Conservation (phyloP, 2,888 invertebrate genomes). For the Sesia apiformis region DNA sequence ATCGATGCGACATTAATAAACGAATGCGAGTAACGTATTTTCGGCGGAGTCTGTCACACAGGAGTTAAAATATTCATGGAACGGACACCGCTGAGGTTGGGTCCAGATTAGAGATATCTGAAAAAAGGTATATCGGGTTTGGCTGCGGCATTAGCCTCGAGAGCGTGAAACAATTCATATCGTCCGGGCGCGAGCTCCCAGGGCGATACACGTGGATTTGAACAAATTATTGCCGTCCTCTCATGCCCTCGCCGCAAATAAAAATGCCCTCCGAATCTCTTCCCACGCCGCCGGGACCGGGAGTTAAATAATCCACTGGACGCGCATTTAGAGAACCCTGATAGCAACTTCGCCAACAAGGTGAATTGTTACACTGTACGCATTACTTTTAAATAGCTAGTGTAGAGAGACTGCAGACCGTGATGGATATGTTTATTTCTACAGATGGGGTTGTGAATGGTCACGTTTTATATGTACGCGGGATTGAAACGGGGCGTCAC, state of each 20-base stretch:
- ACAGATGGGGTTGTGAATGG: constrained; percentile 39
- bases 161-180: constrained; percentile 41
- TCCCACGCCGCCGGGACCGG: constrained; percentile 9
- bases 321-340: constrained; percentile 32
- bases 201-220: constrained; percentile 11
- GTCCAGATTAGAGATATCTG: constrained; percentile 47
- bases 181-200: constrained; percentile 1
- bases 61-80: constrained; percentile 64
- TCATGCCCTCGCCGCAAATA: constrained; percentile 26
- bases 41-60: constrained; percentile 39
- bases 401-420: constrained; percentile 10
- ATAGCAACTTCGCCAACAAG: constrained; percentile 23
- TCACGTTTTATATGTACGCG: constrained; percentile 55
- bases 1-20: constrained; percentile 64
- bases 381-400: constrained; percentile 23
- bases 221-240: constrained; percentile 17
- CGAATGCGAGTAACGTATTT: constrained; percentile 49
- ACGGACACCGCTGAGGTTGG: constrained; percentile 41
- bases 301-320: constrained; percentile 33
- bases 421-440: constrained; percentile 14
- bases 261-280: constrained; percentile 41
- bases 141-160: constrained; percentile 20
- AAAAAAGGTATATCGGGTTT: constrained; percentile 40
- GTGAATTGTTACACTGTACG: constrained; percentile 15
- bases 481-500: constrained; percentile 41